Percentiles rank a stretch among this genome's conserved stretches.
Evolutionary conservation across 1,140 invertebrate genomes (phyloP).

Genomic region (Eufriesea mexicana): DNA sequence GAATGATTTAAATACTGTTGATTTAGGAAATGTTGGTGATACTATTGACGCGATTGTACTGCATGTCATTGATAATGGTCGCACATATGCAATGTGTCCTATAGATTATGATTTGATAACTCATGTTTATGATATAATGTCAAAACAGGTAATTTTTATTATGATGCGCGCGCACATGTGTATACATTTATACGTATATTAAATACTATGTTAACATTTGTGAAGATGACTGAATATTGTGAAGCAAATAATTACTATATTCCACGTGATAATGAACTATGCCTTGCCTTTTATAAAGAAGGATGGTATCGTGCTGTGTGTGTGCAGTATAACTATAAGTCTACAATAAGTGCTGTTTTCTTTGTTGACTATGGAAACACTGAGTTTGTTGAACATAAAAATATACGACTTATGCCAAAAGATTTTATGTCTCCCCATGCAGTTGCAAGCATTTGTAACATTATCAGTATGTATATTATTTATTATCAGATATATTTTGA

Average conservation of each 20-base stretch:
- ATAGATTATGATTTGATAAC: constrained; percentile 61
- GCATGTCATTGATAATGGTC: not conserved
- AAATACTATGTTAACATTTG: constrained; percentile 8
- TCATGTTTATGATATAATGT: constrained; percentile 66
- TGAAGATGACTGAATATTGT: constrained; percentile 72
- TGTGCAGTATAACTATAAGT: constrained; percentile 33
- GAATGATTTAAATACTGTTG: constrained; percentile 50
- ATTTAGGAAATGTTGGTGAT: constrained; percentile 72
- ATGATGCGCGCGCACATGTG: not conserved
- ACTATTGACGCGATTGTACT: constrained; percentile 55
- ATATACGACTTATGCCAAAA: constrained; percentile 75
- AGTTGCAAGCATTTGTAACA: constrained; percentile 64
- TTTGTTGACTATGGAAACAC: constrained; percentile 77
- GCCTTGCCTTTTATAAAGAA: constrained; percentile 69
- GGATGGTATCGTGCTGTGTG: constrained; percentile 74
- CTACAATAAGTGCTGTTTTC: constrained; percentile 58
- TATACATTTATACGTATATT: not conserved
- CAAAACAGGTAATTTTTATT: constrained; percentile 58
- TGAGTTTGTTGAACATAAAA: constrained; percentile 64
- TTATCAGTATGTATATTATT: constrained; percentile 70
- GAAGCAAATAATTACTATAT: constrained; percentile 70
- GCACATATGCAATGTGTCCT: constrained; percentile 39
- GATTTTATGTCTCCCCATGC: constrained; percentile 69
- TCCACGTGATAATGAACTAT: constrained; percentile 75
- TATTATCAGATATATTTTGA: not conserved